Evolutionary conservation across 2,113 vertebrate species (phyloP), one percentile per base, ranked within the genome.

Genomic region (Pogona vitticeps): DNA sequence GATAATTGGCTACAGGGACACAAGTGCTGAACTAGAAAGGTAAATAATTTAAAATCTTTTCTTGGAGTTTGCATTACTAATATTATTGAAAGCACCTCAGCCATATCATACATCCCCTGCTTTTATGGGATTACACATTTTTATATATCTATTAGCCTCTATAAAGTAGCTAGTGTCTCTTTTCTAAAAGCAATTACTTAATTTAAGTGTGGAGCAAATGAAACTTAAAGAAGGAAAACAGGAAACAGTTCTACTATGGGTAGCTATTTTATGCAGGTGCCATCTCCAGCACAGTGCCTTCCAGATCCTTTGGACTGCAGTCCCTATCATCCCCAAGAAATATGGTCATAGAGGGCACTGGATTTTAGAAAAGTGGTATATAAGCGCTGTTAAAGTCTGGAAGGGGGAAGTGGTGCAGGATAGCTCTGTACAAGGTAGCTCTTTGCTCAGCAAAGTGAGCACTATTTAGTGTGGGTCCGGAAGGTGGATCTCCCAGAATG

Each of bases 11-110:
- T 96, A 89, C 95, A 68, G 65, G 95, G 92, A 96, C 95, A 93
- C 92, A 96, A 96, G 91, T 96, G 95, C 94, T 95, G 92, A 95
- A 96, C 92, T 95, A 97, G 92, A 97, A 97, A 97, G 95, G 96
- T 97, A 97, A 97, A 96, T 96, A 97, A 96, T 96, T 97, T 95
- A 95, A 95, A 94, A 88, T 93, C 92, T 94, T 95, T 95, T 93
- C 82, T 93, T 88, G 85, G 87, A 91, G 84, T 90, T 92, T 52
- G 3, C 15, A 90, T 89, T 89, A 81, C 70, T 90, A 92, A 86
- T 88, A 81, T 15, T 78, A n/a, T 89, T 80, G 89, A 91, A 87
- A 90, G 28, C 70, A 88, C 80, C 90, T n/a, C 76, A 70, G n/a
- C 61, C 83, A 84, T 92, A 85, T 33, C 63, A 93, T 82, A 71